phyloP scores from a whole-genome alignment of 2,113 vertebrate genomes.

The Myiozetetes cayanensis region DNA sequence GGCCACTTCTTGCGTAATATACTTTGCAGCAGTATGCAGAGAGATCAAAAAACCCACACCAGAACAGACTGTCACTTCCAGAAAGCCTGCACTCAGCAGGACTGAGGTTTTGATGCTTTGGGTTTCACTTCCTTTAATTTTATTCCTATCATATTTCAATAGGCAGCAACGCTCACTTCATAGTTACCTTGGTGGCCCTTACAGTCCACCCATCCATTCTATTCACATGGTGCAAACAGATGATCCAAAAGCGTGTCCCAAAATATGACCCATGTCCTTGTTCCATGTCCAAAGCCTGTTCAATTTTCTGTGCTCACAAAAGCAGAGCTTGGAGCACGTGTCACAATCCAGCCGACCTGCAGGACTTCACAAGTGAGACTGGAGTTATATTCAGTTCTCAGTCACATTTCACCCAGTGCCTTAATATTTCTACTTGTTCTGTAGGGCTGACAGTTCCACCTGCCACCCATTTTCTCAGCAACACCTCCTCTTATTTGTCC shows the following conservation, averaged over 20 bases:
- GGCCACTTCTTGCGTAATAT: background rate
- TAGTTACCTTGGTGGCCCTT: background rate
- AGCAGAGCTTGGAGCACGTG: background rate
- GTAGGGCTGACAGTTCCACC: background rate
- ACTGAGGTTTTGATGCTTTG: background rate
- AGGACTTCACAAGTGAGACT: background rate
- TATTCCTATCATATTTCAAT: background rate
- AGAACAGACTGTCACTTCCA: background rate
- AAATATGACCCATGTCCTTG: background rate
- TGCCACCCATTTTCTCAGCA: background rate
- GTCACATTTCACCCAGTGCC: background rate
- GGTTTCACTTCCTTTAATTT: background rate
- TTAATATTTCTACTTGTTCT: background rate
- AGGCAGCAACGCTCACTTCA: background rate
- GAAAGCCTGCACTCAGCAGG: background rate
- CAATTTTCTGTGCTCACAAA: background rate
- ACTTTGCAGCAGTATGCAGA: background rate
- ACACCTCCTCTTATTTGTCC: background rate
- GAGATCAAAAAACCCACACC: background rate
- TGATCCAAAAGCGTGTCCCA: background rate
- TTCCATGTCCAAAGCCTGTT: background rate
- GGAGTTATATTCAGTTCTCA: background rate
- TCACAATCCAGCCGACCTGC: background rate
- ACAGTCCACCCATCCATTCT: background rate
- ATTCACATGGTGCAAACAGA: background rate